These are phyloP conservation scores for Nothocercus nigrocapillus DNA, from an alignment of 2,113 vertebrate species.

Conservation along the genomic window DNA sequence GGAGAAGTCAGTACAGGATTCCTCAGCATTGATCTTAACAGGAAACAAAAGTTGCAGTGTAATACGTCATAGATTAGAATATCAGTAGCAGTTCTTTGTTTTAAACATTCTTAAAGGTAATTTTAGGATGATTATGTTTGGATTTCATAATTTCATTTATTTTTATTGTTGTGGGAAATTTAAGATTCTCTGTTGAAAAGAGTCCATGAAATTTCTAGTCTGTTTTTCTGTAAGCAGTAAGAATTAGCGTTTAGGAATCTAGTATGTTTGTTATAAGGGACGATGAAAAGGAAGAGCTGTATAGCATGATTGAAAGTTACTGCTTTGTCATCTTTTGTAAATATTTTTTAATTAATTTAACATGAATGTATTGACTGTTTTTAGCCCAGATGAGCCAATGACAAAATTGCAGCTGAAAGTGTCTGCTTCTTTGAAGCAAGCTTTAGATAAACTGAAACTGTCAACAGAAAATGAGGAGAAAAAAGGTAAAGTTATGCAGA, in stretches of 20 bases:
- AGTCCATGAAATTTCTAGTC: neutral
- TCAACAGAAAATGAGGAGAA: constrained; percentile 80
- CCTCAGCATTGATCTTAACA: neutral
- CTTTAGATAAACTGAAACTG: constrained; percentile 90
- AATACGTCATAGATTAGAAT: neutral
- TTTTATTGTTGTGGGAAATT: neutral
- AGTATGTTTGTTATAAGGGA: neutral
- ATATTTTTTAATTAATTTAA: neutral
- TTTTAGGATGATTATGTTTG: neutral
- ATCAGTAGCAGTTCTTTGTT: neutral
- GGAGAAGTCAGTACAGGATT: neutral
- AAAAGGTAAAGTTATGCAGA: constrained; percentile 78
- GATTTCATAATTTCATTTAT: neutral
- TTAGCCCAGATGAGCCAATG: constrained; percentile 91
- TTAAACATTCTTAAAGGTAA: neutral
- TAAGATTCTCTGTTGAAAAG: neutral
- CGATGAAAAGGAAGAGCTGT: neutral
- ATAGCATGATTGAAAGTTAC: neutral
- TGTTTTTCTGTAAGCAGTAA: neutral
- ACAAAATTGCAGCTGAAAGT: constrained; percentile 89
- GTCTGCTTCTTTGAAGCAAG: constrained; percentile 91
- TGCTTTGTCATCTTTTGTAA: neutral
- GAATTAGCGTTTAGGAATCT: neutral
- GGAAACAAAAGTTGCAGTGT: neutral
- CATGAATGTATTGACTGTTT: neutral